These are phyloP conservation scores for Rhinolophus ferrumequinum DNA, from an alignment of 2,113 vertebrate genomes.

Conservation along the genomic window DNA sequence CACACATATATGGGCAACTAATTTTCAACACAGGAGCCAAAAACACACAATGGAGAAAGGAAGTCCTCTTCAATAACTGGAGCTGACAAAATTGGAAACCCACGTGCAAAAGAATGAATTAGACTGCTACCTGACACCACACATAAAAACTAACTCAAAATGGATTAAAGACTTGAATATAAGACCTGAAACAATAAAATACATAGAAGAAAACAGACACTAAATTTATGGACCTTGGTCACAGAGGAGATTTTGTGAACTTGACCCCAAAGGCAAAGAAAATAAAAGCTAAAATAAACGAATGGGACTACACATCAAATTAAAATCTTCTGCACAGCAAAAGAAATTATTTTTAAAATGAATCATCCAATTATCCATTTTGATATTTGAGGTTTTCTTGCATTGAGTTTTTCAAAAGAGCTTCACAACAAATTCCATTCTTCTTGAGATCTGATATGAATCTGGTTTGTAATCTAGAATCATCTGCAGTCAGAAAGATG, in stretches of 20 bases:
- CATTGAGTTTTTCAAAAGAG: neutral
- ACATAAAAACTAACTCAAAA: neutral
- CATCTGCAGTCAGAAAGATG: neutral
- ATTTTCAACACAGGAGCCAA: neutral
- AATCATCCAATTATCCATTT: neutral
- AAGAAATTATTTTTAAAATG: neutral
- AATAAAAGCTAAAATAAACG: neutral
- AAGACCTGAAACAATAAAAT: neutral
- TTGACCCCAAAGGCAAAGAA: neutral
- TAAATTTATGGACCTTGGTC: neutral
- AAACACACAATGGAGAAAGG: neutral
- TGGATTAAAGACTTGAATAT: neutral
- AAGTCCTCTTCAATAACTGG: neutral
- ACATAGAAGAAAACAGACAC: neutral
- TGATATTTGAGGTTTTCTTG: neutral
- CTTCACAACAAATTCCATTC: neutral
- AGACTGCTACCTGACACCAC: neutral
- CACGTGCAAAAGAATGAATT: neutral
- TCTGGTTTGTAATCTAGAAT: neutral
- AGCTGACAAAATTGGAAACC: neutral
- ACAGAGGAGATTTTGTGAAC: neutral
- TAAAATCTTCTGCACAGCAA: neutral
- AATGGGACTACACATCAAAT: neutral
- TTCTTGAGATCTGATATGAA: neutral
- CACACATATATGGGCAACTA: neutral